Evolutionary conservation across 2,888 invertebrate genomes (phyloP).

Genomic region (Cryptus viduatorius): DNA sequence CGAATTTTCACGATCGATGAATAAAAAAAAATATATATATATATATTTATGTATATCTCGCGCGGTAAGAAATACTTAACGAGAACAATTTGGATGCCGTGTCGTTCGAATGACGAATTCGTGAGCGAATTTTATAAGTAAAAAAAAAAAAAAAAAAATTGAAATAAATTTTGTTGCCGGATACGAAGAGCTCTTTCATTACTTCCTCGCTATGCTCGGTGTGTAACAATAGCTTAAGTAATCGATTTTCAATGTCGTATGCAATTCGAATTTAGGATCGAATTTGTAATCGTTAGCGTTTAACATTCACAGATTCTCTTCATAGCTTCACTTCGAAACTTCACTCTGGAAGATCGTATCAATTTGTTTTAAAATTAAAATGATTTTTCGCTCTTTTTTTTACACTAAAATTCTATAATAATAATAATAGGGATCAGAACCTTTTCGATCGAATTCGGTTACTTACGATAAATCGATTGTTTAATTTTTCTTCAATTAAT

Average conservation of each 20-base stretch:
- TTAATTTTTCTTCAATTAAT: too few relatives aligned
- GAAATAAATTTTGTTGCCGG: not conserved
- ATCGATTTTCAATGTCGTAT: constrained; percentile 44
- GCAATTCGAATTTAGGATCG: not conserved
- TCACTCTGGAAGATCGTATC: too few relatives aligned
- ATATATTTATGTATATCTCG: not conserved
- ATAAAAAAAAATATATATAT: not conserved
- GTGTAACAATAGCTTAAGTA: constrained; percentile 16
- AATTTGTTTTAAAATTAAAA: too few relatives aligned
- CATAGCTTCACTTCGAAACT: too few relatives aligned
- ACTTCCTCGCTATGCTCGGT: not conserved
- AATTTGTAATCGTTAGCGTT: not conserved
- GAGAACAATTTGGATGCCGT: constrained; percentile 19
- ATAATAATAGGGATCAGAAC: too few relatives aligned
- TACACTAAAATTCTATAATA: too few relatives aligned
- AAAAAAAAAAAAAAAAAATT: constrained; percentile 1
- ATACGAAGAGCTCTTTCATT: constrained; percentile 22
- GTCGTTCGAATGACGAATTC: constrained; percentile 31
- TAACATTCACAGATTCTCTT: too few relatives aligned
- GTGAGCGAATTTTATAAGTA: constrained; percentile 42
- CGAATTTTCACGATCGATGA: not conserved
- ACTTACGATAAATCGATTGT: too few relatives aligned
- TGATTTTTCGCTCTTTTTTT: too few relatives aligned
- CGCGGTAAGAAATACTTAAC: not conserved
- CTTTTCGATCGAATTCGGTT: not conserved